Conservation (phyloP, 2,113 vertebrate species). For the Leucosticte australis region DNA sequence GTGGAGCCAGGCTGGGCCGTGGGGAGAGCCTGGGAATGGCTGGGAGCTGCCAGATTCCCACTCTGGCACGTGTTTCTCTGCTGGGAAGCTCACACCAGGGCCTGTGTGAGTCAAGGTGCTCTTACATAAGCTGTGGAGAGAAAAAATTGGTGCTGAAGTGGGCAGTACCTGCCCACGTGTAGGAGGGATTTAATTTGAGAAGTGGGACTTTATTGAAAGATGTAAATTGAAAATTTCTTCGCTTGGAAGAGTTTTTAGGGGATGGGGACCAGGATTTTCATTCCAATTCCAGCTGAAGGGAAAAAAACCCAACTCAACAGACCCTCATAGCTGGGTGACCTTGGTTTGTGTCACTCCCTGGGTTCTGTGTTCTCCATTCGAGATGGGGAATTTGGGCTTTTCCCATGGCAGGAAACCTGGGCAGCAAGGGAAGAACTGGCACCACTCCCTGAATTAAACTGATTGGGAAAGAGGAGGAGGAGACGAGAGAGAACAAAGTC, state of each 20-base stretch:
- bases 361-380: fast-evolving
- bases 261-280: neutral
- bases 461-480: neutral
- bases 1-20: neutral
- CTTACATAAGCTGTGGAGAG: neutral
- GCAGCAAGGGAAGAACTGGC: neutral
- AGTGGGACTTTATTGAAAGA: neutral
- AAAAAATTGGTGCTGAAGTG: fast-evolving
- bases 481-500: fast-evolving
- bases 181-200: neutral
- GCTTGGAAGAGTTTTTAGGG: neutral
- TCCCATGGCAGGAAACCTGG: neutral
- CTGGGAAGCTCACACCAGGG: fast-evolving
- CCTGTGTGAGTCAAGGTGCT: neutral
- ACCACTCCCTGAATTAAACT: neutral
- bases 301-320: too few species aligned
- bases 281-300: neutral
- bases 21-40: fast-evolving
- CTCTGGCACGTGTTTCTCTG: fast-evolving
- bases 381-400: neutral
- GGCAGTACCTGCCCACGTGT: neutral
- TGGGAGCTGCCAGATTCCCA: neutral
- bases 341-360: neutral
- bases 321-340: neutral
- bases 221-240: neutral